Base-by-base conservation (phyloP, 1,140 invertebrate species). In the Diprion similis region DNA sequence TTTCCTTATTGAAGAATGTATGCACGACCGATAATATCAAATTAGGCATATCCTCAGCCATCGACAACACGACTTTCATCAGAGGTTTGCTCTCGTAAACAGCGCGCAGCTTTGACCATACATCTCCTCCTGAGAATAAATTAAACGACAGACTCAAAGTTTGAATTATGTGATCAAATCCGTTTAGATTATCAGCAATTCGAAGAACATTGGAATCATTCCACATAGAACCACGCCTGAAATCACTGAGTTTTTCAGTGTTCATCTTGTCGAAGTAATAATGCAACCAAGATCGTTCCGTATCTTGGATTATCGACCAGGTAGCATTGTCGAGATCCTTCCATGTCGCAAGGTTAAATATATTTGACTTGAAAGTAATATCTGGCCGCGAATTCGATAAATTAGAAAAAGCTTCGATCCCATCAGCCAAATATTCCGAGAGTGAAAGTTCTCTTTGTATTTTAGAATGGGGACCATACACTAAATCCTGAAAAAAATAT, bases 11-110 rank as follows among this genome's bases (percentile, higher is more conserved):
- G 10, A 86, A 68, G 68, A 86, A 86, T n/a, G 86, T 86, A 59
- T 87, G 81, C 15, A 81, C 69, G 10, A 73, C 66, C 7, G 83
- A 82, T 46, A 86, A 71, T 1, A 78, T 72, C 9, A 87, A 71
- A 81, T 84, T 87, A 10, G 86, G 86, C 24, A 80, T 70, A 46
- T 87, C 85, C 47, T 87, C 86, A 6, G 82, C 72, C 11, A 87
- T 73, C n/a, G 78, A 82, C 15, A 86, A 71, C 9, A 85, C 8
- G 0, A 82, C 71, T 70, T 82, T 79, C 8, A 85, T 70, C 68
- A 78, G 81, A 1, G 85, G 80, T 59, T 59, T 59, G 13, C 71
- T 76, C 8, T 86, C 82, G 70, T 84, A 80, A 7, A 78, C 73
- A 10, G 46, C 64, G 7, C 80, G 74, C 13, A 85, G 68, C 51